Base-by-base conservation (phyloP, 2,888 invertebrate species). In the Platycnemis pennipes region DNA sequence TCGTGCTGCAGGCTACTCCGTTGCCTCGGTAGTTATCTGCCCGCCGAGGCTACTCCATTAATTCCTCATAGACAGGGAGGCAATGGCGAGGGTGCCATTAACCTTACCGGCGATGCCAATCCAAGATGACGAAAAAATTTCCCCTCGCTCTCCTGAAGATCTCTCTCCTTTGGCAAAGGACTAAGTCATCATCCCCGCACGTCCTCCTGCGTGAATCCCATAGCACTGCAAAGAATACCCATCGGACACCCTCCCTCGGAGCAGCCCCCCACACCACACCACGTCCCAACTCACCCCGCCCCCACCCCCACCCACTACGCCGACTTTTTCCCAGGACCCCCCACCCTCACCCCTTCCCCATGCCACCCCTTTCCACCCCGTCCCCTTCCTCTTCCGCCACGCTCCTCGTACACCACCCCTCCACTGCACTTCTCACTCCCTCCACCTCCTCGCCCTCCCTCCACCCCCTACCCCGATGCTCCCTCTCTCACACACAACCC, bases 141-240 rank as follows among this genome's bases (percentile, higher is more conserved):
- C 44, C 91, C 44, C 45, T 91, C 44, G 22, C 44, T 5, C 44
- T 45, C 91, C 44, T 44, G 44, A 8, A 91, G 91, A 91, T 91
- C 88, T 77, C 13, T 63, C 63, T 46, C 46, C 91, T 69, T 91
- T 91, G 63, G 91, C 91, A 91, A 44, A 91, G 91, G 91, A 42
- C 89, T 89, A 89, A 53, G 63, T 63, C 91, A 91, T 91, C 91
- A 63, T 91, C 91, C 31, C 37, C 91, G 37, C 91, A 91, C 91
- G 91, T 91, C 91, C 44, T 89, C n/a, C 56, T n/a, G 31, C 91
- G 63, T 69, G 91, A 63, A 91, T 91, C 91, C 91, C 91, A 63
- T 63, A 63, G 63, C 69, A 69, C 63, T 91, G 91, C 91, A 77
- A 69, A 31, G 63, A 91, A 63, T 56, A 56, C 89, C 89, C 42